Evolutionary conservation across 2,113 vertebrate genomes (phyloP).

Genomic region (Syngnathus typhle): DNA sequence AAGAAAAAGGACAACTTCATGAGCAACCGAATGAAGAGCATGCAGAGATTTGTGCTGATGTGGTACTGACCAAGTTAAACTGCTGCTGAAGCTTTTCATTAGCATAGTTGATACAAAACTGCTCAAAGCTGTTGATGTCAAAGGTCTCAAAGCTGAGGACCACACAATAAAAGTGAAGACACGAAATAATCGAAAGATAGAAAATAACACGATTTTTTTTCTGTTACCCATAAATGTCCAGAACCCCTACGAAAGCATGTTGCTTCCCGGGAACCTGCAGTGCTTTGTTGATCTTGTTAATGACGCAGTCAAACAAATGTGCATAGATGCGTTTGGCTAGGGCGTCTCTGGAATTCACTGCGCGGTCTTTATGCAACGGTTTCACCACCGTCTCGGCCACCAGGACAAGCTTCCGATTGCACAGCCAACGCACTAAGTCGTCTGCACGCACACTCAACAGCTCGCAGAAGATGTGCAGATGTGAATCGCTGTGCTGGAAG

Average conservation of each 20-base stretch:
- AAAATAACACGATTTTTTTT: neutral
- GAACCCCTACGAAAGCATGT: conserved; percentile 90
- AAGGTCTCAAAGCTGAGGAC: conserved; percentile 91
- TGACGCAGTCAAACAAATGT: conserved; percentile 85
- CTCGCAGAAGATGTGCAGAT: conserved; percentile 82
- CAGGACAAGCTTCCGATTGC: conserved; percentile 81
- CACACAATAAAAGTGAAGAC: conserved; percentile 1
- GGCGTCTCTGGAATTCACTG: conserved; percentile 82
- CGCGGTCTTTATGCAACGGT: conserved; percentile 78
- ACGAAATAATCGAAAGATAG: conserved; percentile 1
- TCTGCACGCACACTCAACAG: conserved; percentile 71
- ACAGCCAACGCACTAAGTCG: conserved; percentile 78
- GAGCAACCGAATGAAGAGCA: neutral
- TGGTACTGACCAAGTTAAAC: conserved; percentile 85
- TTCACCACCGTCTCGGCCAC: conserved; percentile 82
- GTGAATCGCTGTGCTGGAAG: conserved; percentile 74
- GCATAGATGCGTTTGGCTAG: conserved; percentile 94
- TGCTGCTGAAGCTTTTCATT: conserved; percentile 98
- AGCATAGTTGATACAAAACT: conserved; percentile 98
- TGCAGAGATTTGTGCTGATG: neutral
- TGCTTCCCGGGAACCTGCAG: conserved; percentile 83
- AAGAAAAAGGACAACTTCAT: conserved; percentile 6
- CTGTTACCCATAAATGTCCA: conserved; percentile 96
- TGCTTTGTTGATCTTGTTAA: conserved; percentile 83
- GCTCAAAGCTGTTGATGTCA: conserved; percentile 96